These are phyloP conservation scores for Syncerus caffer DNA, from an alignment of 2,797 vertebrate genomes.

Conservation along the genomic window DNA sequence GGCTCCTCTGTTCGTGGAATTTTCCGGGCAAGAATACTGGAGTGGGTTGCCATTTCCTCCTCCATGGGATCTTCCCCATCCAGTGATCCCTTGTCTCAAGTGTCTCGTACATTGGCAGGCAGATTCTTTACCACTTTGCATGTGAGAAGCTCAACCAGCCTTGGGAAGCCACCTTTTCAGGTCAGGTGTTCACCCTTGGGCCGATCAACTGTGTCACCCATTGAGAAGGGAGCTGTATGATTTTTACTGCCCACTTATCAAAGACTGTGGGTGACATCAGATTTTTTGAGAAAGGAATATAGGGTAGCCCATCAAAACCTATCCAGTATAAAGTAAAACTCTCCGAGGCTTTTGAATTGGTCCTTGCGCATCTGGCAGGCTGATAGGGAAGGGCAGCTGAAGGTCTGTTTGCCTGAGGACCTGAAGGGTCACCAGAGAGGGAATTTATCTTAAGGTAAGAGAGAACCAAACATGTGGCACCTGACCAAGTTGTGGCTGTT, in stretches of 20 bases:
- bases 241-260: not conserved
- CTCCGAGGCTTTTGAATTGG: not conserved
- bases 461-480: not conserved
- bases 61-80: not conserved
- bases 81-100: not conserved
- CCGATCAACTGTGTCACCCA: not conserved
- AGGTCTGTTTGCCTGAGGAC: not conserved
- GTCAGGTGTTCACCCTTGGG: not conserved
- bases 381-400: not conserved
- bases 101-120: not conserved
- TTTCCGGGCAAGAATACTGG: not conserved
- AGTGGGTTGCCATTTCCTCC: not conserved
- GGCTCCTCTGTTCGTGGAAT: not conserved
- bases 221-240: not conserved
- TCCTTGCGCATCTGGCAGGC: not conserved
- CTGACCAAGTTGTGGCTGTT: not conserved
- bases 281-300: not conserved
- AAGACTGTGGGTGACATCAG: not conserved
- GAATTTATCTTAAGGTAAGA: not conserved
- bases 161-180: not conserved
- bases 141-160: not conserved
- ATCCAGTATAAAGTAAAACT: not conserved
- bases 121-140: not conserved
- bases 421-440: not conserved
- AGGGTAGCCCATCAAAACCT: not conserved